Conservation (phyloP, 2,113 vertebrate species). For the Haemorhous mexicanus region DNA sequence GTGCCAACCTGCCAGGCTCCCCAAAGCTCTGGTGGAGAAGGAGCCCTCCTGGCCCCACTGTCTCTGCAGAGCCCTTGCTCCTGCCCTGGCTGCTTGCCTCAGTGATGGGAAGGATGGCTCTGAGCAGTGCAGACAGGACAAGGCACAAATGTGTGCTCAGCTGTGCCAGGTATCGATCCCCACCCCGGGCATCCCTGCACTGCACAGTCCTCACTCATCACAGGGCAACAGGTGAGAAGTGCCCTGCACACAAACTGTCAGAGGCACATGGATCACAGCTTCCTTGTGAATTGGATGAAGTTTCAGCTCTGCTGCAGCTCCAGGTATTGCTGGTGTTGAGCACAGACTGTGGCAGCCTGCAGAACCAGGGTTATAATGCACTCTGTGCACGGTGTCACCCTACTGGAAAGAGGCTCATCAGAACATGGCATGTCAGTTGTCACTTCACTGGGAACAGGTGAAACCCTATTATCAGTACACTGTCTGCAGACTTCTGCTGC, state of each 20-base stretch:
- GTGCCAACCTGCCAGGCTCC: not conserved
- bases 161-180: not conserved
- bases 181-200: not conserved
- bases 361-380: not conserved
- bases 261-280: not conserved
- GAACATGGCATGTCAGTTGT: conserved; percentile 53
- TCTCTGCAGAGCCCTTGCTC: not conserved
- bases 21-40: not conserved
- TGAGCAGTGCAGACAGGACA: not conserved
- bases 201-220: not conserved
- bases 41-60: not conserved
- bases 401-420: conserved; percentile 40
- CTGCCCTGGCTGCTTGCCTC: not conserved
- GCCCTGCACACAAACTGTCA: not conserved
- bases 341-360: not conserved
- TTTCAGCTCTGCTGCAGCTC: not conserved
- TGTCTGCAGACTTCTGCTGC: conserved; percentile 1
- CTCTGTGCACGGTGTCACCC: not conserved
- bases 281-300: not conserved
- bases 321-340: not conserved
- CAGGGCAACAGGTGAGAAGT: not conserved
- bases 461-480: conserved; percentile 54
- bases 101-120: not conserved
- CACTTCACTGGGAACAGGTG: conserved; percentile 48
- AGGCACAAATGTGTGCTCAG: rapidly evolving